phyloP scores from a whole-genome alignment of 2,888 invertebrate genomes.

The Congeria kusceri region DNA sequence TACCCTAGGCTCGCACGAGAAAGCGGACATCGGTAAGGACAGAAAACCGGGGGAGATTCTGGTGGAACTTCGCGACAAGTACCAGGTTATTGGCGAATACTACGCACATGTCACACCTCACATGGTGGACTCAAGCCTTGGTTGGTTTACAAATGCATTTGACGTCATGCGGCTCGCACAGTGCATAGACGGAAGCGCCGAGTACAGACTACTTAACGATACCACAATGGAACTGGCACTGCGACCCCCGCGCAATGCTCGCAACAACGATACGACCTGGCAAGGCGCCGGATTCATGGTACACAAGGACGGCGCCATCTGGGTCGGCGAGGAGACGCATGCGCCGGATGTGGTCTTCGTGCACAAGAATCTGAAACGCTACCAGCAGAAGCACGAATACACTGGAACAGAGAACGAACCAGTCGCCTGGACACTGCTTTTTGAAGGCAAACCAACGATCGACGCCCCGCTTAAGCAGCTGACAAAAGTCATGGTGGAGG shows the following conservation, averaged over 20 bases:
- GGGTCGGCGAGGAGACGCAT: constrained; percentile 76
- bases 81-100: constrained; percentile 62
- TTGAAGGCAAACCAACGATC: constrained; percentile 69
- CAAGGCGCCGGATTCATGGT: constrained; percentile 74
- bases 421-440: constrained; percentile 71
- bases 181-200: constrained; percentile 71
- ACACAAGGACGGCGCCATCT: constrained; percentile 72
- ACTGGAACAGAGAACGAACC: constrained; percentile 49
- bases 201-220: constrained; percentile 68
- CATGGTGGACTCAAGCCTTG: constrained; percentile 77
- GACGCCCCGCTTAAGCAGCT: constrained; percentile 70
- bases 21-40: constrained; percentile 41
- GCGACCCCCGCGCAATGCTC: constrained; percentile 45
- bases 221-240: constrained; percentile 66
- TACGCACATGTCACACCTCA: constrained; percentile 55
- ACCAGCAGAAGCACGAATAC: constrained; percentile 25
- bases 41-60: constrained; percentile 46
- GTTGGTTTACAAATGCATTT: constrained; percentile 81
- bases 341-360: constrained; percentile 76
- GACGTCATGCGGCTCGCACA: constrained; percentile 79
- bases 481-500: constrained; percentile 66
- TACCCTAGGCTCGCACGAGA: constrained; percentile 67
- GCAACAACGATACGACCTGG: constrained; percentile 68
- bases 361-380: constrained; percentile 64
- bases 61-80: constrained; percentile 45